phyloP scores from a whole-genome alignment of 2,113 vertebrate genomes.

The Sakesphorus luctuosus region DNA sequence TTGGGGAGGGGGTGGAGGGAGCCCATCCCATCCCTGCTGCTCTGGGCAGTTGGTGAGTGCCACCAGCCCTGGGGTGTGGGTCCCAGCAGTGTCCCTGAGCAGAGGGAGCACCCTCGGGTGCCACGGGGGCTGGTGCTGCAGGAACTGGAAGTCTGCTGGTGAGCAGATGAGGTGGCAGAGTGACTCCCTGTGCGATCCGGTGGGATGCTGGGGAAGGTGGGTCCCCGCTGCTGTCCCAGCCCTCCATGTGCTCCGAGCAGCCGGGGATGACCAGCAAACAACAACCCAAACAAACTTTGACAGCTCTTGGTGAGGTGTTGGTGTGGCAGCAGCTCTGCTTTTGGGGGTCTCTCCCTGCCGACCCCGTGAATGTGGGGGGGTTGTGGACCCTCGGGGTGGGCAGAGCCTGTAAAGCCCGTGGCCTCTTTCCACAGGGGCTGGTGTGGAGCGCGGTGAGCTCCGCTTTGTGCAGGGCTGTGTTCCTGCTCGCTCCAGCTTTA shows the following conservation, averaged over 20 bases:
- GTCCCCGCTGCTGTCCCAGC: not conserved
- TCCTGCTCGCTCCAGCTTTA: not conserved
- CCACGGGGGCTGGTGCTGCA: not conserved
- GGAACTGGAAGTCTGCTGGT: rapidly evolving
- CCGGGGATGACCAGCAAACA: rapidly evolving
- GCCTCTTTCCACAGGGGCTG: not conserved
- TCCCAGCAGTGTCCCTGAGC: not conserved
- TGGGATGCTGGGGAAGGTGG: not conserved
- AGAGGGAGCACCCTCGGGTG: not conserved
- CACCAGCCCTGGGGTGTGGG: rapidly evolving
- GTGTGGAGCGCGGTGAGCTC: not conserved
- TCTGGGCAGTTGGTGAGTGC: too few relatives aligned
- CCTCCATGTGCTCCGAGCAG: rapidly evolving
- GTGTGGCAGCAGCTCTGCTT: not conserved
- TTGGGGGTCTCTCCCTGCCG: not conserved
- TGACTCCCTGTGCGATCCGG: rapidly evolving
- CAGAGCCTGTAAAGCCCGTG: rapidly evolving
- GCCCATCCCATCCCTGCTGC: not conserved
- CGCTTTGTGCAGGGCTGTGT: not conserved
- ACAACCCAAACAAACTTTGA: not conserved
- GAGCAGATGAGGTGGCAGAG: not conserved
- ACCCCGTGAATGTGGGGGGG: rapidly evolving
- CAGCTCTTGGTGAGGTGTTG: not conserved
- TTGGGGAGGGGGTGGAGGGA: rapidly evolving
- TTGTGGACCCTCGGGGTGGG: rapidly evolving